Percentiles rank a stretch among this genome's conserved stretches.
These are phyloP conservation scores for Leucania comma DNA, from an alignment of 2,888 invertebrate species.

Conservation along the genomic window DNA sequence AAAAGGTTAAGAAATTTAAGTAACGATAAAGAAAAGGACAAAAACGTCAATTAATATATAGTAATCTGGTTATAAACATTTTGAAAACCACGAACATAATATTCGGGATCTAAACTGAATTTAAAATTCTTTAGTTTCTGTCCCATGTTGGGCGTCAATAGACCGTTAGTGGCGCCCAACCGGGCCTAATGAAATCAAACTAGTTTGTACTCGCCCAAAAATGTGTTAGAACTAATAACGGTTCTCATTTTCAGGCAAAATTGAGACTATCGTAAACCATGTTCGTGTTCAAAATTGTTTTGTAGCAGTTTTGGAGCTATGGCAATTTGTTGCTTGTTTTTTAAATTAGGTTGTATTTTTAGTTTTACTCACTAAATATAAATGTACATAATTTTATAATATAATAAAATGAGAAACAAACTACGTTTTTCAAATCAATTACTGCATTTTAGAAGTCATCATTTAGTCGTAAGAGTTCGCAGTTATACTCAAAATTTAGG, in stretches of 20 bases:
- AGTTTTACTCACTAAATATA: not conserved
- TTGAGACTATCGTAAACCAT: slow-evolving; percentile 25
- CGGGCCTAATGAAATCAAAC: slow-evolving; percentile 52
- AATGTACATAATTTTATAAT: no score
- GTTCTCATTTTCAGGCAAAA: slow-evolving; percentile 31
- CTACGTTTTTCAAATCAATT: no score
- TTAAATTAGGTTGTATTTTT: slow-evolving; percentile 4
- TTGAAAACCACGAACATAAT: not conserved
- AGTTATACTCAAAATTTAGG: not conserved
- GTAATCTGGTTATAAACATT: not conserved
- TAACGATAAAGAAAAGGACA: not conserved
- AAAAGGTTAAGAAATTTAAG: not conserved
- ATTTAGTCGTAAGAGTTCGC: not conserved
- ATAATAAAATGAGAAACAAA: not conserved
- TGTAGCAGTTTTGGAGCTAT: not conserved
- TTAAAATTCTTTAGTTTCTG: slow-evolving; percentile 15
- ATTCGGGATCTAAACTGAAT: slow-evolving; percentile 18
- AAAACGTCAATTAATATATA: not conserved
- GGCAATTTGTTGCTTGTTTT: not conserved
- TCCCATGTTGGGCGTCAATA: slow-evolving; percentile 41
- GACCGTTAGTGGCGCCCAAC: slow-evolving; percentile 44
- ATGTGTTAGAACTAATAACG: slow-evolving; percentile 34
- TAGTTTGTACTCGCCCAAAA: slow-evolving; percentile 38
- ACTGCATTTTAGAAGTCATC: no score
- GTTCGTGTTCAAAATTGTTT: slow-evolving; percentile 25